phyloP scores from a whole-genome alignment of 2,113 vertebrate species.

The Lanius ludovicianus region DNA sequence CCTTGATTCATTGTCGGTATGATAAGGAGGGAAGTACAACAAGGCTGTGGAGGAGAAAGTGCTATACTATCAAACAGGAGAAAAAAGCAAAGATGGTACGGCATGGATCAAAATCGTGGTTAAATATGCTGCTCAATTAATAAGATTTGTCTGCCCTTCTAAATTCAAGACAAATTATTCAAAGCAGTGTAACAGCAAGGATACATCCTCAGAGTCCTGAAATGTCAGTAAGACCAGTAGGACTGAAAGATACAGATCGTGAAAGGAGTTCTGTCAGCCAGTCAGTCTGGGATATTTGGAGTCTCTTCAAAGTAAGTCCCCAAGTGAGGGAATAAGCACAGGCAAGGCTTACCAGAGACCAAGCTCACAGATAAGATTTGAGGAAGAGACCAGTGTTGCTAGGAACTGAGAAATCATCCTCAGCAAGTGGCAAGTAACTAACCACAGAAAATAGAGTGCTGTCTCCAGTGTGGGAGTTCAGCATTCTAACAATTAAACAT shows the following conservation, averaged over 20 bases:
- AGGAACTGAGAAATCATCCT: slow-evolving; percentile 19
- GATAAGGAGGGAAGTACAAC: not conserved
- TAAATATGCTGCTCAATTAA: not conserved
- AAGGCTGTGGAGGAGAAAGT: not conserved
- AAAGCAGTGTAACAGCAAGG: not conserved
- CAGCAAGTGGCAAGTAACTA: not conserved
- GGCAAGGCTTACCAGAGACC: not conserved
- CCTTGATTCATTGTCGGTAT: not conserved
- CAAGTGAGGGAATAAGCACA: not conserved
- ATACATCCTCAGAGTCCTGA: not conserved
- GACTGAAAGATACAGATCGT: not conserved
- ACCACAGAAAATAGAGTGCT: not conserved
- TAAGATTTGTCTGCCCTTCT: not conserved
- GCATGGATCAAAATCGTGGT: not conserved
- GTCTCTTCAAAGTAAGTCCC: not conserved
- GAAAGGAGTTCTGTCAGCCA: not conserved
- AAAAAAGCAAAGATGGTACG: not conserved
- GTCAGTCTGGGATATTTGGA: not conserved
- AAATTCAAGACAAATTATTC: not conserved
- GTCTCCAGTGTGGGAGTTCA: not conserved
- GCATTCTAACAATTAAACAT: not conserved
- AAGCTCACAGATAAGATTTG: slow-evolving; percentile 16
- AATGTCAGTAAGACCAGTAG: not conserved
- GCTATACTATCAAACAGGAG: not conserved
- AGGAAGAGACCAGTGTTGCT: slow-evolving; percentile 10